Evolutionary conservation across 2,888 invertebrate genomes (phyloP), one percentile per base, ranked within the genome.

Genomic region (Eremobia ochroleuca): DNA sequence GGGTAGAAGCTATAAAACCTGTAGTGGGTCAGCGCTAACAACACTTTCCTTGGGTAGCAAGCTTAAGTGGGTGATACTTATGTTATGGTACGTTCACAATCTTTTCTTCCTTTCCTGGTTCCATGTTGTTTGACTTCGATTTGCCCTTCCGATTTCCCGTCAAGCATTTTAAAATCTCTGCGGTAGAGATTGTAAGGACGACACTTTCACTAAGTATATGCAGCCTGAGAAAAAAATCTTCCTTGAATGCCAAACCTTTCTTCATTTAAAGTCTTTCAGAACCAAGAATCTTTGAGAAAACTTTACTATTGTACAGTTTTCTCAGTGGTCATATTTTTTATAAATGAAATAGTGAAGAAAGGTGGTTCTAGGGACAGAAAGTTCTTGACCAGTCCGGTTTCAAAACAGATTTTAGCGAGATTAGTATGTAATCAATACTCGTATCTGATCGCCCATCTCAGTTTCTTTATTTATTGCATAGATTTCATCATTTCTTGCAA

Each of bases 1-100:
- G 34, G 11, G 21, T 34, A 8, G 31, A 59, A 55, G 13, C 5
- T 72, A 28, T 25, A 11, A 40, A 37, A 70, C 37, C 49, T 75
- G 46, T 64, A 46, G 71, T 67, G 40, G 67, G 40, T n/a, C 62
- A 4, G 8, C 4, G 13, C 1, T 81, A 76, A 81, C 55, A 58
- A 18, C 6, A 28, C 18, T 31, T 28, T 58, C 18, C 28, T 31
- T 58, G 58, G 8, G 15, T 28, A 18, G 1, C 2, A 58, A 18
- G 28, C 31, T 31, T 28, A 58, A 58, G 58, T 28, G 58, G 52
- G 9, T 52, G 25, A 3, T 11, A 55, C 55, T 3, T 25, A 25
- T 9, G 21, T 55, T n/a, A 55, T 13, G 13, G 13, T n/a, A 55
- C 55, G 13, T 55, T 55, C 13, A 55, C n/a, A 1, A 5, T n/a